These are phyloP conservation scores for Brachionus plicatilis DNA, from an alignment of 1,140 invertebrate species.

Conservation along the genomic window DNA sequence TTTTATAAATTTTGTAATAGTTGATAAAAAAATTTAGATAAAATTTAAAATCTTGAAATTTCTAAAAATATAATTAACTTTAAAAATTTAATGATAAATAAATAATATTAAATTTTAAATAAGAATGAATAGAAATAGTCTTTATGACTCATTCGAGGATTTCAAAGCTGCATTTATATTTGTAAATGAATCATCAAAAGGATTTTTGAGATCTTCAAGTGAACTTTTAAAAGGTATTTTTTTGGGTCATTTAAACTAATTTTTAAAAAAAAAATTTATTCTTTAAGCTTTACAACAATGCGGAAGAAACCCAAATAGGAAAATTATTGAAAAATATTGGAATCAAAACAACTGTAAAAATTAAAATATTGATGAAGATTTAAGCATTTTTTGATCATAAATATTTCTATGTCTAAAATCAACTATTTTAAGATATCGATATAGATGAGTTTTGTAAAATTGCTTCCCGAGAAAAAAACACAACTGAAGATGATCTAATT, in stretches of 20 bases:
- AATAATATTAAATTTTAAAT: background rate
- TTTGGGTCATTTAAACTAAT: background rate
- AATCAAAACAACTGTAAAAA: background rate
- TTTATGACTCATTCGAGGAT: background rate
- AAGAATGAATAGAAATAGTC: background rate
- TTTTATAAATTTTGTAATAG: too few relatives aligned
- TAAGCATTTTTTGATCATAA: too few relatives aligned
- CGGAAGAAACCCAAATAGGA: background rate
- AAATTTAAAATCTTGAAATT: too few relatives aligned
- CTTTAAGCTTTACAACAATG: conserved; percentile 20
- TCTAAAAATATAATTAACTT: too few relatives aligned
- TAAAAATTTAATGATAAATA: too few relatives aligned
- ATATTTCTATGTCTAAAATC: too few relatives aligned
- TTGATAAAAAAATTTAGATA: too few relatives aligned
- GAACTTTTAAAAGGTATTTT: conserved; percentile 24
- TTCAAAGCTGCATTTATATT: conserved; percentile 11
- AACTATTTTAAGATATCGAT: background rate
- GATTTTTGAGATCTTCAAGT: background rate
- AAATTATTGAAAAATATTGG: background rate
- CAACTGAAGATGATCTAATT: background rate
- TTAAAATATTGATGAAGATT: background rate
- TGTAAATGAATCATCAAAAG: background rate
- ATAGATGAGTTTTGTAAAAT: background rate
- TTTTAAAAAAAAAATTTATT: background rate
- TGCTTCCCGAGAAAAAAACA: background rate